Evolutionary conservation across 2,888 invertebrate species (phyloP), one percentile per base, ranked within the genome.

Genomic region (Dolomedes plantarius): DNA sequence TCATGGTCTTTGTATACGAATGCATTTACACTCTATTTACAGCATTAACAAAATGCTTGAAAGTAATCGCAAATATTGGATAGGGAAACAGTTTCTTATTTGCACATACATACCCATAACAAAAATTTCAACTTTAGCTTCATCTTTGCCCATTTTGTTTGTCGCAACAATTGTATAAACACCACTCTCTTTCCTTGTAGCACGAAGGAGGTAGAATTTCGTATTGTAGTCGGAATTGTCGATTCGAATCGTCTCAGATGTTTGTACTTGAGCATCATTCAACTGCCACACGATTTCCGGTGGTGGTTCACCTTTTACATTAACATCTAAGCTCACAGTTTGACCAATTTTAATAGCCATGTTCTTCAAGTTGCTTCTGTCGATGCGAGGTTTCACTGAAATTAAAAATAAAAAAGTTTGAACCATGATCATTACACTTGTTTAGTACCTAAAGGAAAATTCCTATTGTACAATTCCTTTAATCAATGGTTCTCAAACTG

Each of bases 361-460:
- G 79, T 95, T 94, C 79, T 95, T 95, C 87, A 98, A 93, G 92
- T 96, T 96, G 90, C 95, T 95, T 23, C 98, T 94, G 91, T 98
- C 98, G 92, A 99, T 99, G 93, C 96, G 97, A 0, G 99, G 99
- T 88, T 98, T 95, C 93, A 98, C 97, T 98, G 92, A 27, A 92
- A 91, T 73, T 69, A 62, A 80, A 67, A 73, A 68, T 39, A 74
- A 23, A n/a, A 41, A 13, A n/a, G n/a, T 28, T 72, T 29, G 23
- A 3, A n/a, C n/a, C n/a, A n/a, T n/a, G n/a, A n/a, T n/a, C n/a
- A n/a, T n/a, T n/a, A n/a, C n/a, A n/a, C n/a, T n/a, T n/a, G n/a
- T n/a, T n/a, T n/a, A n/a, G n/a, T n/a, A n/a, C n/a, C n/a, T n/a
- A n/a, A n/a, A n/a, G n/a, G n/a, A n/a, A n/a, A n/a, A n/a, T n/a